Percentiles rank a stretch among this genome's conserved stretches.
Evolutionary conservation across 2,888 invertebrate species (phyloP).

Genomic region (Pristionchus entomophagus): DNA sequence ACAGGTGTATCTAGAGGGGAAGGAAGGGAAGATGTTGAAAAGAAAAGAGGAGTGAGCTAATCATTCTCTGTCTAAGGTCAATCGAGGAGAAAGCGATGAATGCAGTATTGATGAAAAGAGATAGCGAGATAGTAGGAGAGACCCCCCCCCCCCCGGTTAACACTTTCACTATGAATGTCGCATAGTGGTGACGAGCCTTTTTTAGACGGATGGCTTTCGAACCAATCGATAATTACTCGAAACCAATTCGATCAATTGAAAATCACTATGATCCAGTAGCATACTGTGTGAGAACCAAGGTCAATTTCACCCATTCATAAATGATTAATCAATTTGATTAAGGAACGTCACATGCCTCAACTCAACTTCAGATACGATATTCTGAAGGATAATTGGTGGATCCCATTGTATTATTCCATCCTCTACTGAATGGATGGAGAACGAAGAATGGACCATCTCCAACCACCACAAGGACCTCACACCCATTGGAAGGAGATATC

Average conservation of each 20-base stretch:
- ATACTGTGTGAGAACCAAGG: conserved; percentile 43
- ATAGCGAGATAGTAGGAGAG: conserved; percentile 16
- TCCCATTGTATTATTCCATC: conserved; percentile 33
- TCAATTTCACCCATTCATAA: not conserved
- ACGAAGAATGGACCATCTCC: not conserved
- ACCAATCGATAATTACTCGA: not conserved
- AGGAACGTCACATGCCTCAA: conserved; percentile 43
- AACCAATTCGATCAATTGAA: conserved; percentile 25
- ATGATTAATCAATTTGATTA: not conserved
- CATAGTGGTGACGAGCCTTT: not conserved
- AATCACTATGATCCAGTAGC: conserved; percentile 33
- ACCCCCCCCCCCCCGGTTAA: conserved; percentile 25
- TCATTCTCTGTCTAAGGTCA: not conserved
- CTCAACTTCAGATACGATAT: conserved; percentile 21
- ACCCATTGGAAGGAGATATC: too few species aligned
- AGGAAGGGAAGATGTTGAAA: too few species aligned
- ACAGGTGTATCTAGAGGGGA: not conserved
- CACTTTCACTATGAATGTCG: not conserved
- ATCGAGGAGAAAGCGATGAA: not conserved
- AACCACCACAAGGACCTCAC: not conserved
- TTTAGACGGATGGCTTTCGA: conserved; percentile 35
- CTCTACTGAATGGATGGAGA: conserved; percentile 2
- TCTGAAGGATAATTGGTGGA: conserved; percentile 8
- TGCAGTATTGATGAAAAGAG: not conserved
- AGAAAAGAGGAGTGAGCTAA: too few species aligned